Conservation (phyloP, 2,888 invertebrate genomes). For the Iselma pallidipennis region DNA sequence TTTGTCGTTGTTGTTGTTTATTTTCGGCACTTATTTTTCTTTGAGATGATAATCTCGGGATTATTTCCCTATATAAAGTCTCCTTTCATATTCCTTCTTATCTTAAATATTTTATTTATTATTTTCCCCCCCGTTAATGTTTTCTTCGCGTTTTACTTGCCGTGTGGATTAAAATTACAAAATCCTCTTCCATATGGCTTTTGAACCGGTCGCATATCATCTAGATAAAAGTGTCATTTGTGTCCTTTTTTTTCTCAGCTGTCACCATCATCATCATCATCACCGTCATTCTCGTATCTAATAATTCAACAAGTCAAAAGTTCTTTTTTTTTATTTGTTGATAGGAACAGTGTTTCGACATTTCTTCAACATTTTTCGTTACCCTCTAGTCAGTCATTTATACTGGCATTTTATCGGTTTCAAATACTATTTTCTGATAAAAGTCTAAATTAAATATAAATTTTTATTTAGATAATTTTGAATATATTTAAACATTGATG, state of each 20-base stretch:
- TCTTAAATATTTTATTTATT: background rate
- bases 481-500: background rate
- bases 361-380: too few species aligned
- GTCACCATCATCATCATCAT: background rate
- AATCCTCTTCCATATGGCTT: background rate
- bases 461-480: too few species aligned
- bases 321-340: background rate
- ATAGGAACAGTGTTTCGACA: background rate
- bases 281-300: background rate
- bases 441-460: background rate
- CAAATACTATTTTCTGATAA: background rate
- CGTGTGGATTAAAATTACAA: background rate
- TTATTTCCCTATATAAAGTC: too few species aligned
- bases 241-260: too few species aligned
- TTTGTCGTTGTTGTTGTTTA: too few species aligned
- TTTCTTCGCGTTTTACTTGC: background rate
- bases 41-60: too few species aligned
- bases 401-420: background rate
- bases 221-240: background rate
- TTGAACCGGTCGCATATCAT: background rate
- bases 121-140: too few species aligned
- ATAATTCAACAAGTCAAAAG: background rate
- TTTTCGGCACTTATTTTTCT: too few species aligned
- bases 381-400: too few species aligned
- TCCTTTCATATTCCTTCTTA: background rate